Evolutionary conservation across 1,140 invertebrate species (phyloP), one percentile per base, ranked within the genome.

Genomic region (Nasonia vitripennis): DNA sequence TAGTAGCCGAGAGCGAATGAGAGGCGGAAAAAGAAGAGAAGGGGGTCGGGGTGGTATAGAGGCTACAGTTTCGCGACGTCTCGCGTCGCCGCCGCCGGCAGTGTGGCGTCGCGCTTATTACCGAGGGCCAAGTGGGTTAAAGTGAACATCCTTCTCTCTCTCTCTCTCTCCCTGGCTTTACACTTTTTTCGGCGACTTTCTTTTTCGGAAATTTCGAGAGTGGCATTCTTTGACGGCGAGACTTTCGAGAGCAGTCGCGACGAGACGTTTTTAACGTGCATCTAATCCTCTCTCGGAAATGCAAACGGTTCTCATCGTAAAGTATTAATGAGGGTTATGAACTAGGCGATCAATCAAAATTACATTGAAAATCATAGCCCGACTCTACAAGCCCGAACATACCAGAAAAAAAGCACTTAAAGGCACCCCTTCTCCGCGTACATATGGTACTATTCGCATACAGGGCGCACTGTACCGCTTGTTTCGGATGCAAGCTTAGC

Each of bases 111-210:
- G 37, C 23, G 77, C 77, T 78, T 78, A 78, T 78, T 78, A 78
- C 77, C 17, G 2, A 31, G 27, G 12, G 62, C 78, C 78, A 45
- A 81, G 78, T 70, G 78, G 31, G 37, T 62, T 70, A 70, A 81
- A 70, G 78, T 81, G 78, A 81, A 45, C 78, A 70, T 85, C 48
- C 71, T 62, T 77, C 55, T 71, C 84, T 77, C 55, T 62, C 14
- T 62, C 51, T 31, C 71, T 55, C 23, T 51, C 27, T 85, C 55
- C 4, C 5, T 37, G 34, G 34, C 34, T 37, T 37, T 37, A 37
- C 34, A 37, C 17, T 70, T 27, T 67, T 80, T 27, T 80, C 62
- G 78, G 10, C 78, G 10, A 45, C 10, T 37, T 37, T 9, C 9
- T 45, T 45, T 45, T 7, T 45, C 6, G 10, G 41, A 45, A 7